These are phyloP conservation scores for Stigmatopora nigra DNA, from an alignment of 2,113 vertebrate species.

Conservation along the genomic window DNA sequence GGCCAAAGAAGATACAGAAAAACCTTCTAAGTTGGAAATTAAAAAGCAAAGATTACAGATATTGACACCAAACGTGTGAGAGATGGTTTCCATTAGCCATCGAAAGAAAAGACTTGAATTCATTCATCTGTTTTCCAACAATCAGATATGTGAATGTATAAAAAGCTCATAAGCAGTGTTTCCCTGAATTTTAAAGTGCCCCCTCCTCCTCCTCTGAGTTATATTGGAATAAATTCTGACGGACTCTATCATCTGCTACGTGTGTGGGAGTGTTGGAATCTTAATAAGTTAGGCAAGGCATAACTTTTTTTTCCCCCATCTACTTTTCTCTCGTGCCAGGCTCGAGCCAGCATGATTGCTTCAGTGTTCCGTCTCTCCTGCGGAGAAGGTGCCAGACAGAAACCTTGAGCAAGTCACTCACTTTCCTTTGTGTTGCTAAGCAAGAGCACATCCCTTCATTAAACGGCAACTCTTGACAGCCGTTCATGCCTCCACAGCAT, in stretches of 20 bases:
- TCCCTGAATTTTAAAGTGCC: background rate
- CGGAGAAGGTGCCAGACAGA: constrained; percentile 48
- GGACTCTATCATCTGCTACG: constrained; percentile 4
- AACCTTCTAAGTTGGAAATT: no score
- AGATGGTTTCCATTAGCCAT: background rate
- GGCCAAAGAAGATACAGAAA: no score
- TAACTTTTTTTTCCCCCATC: constrained; percentile 33
- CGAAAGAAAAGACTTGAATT: background rate
- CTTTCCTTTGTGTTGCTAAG: constrained; percentile 40
- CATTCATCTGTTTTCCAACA: background rate
- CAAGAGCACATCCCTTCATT: constrained; percentile 56
- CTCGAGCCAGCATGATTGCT: constrained; percentile 21
- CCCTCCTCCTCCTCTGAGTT: background rate
- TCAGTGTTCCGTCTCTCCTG: constrained; percentile 32
- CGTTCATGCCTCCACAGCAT: constrained; percentile 47
- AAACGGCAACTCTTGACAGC: constrained; percentile 55
- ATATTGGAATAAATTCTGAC: constrained; percentile 13
- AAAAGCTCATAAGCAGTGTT: background rate
- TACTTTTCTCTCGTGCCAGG: constrained; percentile 1
- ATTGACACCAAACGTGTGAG: no score
- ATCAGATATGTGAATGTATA: background rate
- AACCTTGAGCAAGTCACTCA: constrained; percentile 52
- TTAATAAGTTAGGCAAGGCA: constrained; percentile 25
- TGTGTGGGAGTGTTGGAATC: constrained; percentile 32
- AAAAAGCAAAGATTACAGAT: no score